Evolutionary conservation across 2,113 vertebrate genomes (phyloP), one percentile per base, ranked within the genome.

Genomic region (Campylorhamphus procurvoides): DNA sequence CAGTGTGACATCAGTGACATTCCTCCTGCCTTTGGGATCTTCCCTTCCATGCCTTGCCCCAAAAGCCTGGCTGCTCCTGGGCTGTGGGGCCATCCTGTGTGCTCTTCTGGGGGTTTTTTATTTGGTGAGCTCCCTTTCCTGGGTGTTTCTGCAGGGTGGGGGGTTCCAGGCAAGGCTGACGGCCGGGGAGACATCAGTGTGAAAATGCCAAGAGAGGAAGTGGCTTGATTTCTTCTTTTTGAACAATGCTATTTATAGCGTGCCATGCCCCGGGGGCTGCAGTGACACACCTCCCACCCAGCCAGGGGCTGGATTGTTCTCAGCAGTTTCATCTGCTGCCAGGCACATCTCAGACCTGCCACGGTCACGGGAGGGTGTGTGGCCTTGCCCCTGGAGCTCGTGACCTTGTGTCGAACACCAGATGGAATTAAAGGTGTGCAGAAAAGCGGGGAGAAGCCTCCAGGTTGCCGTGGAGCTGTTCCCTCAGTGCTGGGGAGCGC

Each of bases 1-100:
- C 55, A 29, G 18, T 7, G 44, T 3, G 2, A 8, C 16, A 1
- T 1, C 0, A 22, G 29, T 15, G 28, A 29, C 37, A 3, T 20
- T 80, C 25, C n/a, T 72, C 0, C 0, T 39, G 74, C 12, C 63
- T 82, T 44, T 12, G 4, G 8, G 18, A 37, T 28, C 39, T 33
- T 27, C n/a, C 55, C 33, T 55, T 82, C 18, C 17, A 4, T 0
- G 0, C 25, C 77, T 68, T n/a, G 75, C 76, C 68, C 52, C 1
- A 16, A 63, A 53, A 18, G 18, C 3, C 39, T 29, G 55, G 28
- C 29, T 28, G 50, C 19, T 25, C 0, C 0, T 42, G 58, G 66
- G 35, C 31, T 44, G 37, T 5, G 20, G 68, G 35, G 19, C 5
- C 17, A 28, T 8, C 46, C 60, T 18, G 2, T 12, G 39, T 15